These are phyloP conservation scores for Opisthograptis luteolata DNA, from an alignment of 2,888 invertebrate species.

Conservation along the genomic window DNA sequence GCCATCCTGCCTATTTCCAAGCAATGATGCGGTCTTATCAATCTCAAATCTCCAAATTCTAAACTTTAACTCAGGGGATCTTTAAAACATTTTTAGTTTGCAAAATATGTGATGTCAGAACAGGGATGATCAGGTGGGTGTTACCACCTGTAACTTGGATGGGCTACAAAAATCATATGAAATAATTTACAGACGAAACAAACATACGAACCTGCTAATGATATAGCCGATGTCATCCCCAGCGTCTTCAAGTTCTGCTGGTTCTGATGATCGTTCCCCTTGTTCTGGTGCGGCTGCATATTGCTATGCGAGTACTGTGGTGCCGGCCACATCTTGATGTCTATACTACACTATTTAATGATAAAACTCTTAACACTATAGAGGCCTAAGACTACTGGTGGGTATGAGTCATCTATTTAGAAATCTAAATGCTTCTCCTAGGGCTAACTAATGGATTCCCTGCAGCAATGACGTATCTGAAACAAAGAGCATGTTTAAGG, in stretches of 20 bases:
- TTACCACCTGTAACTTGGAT: too few relatives aligned
- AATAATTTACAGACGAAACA: neutral
- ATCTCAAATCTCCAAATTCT: too few relatives aligned
- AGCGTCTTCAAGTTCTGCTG: slow-evolving; percentile 86
- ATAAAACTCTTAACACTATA: slow-evolving; percentile 35
- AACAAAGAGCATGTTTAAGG: too few relatives aligned
- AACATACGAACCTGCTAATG: slow-evolving; percentile 87
- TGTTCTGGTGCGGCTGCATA: slow-evolving; percentile 50
- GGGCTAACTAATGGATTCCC: slow-evolving; percentile 40
- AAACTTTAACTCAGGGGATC: too few relatives aligned
- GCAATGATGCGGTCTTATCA: too few relatives aligned
- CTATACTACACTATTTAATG: slow-evolving; percentile 25
- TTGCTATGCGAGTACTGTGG: slow-evolving; percentile 78
- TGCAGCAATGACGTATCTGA: slow-evolving; percentile 42
- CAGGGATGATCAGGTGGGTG: too few relatives aligned
- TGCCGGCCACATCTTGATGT: slow-evolving; percentile 81
- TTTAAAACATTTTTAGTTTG: too few relatives aligned
- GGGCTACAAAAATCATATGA: too few relatives aligned
- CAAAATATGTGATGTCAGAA: too few relatives aligned
- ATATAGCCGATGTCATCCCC: slow-evolving; percentile 98
- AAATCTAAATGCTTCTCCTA: slow-evolving; percentile 51
- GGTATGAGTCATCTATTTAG: slow-evolving; percentile 48
- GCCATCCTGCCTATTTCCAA: too few relatives aligned
- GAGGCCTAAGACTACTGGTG: slow-evolving; percentile 41
- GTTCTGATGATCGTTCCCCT: slow-evolving; percentile 76